Evolutionary conservation across 2,888 invertebrate genomes (phyloP), one percentile per base, ranked within the genome.

Genomic region (Ceraclea dissimilis): DNA sequence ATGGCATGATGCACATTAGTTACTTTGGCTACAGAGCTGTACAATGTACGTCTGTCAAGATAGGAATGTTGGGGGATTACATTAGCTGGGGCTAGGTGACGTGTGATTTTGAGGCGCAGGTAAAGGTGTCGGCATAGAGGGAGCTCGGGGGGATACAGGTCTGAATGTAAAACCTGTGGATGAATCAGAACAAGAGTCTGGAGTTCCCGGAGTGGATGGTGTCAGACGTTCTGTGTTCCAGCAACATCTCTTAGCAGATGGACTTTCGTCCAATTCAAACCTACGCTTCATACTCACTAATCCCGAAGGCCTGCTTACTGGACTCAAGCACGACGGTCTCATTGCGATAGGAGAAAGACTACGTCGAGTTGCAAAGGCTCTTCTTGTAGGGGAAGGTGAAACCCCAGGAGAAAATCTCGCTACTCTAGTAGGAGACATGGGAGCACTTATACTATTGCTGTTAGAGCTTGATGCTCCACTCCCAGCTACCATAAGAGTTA

Each of bases 281-380:
- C 85, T 80, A 61, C 86, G 79, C 70, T 88, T 85, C 58, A 80
- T 79, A 5, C 73, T 70, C 6, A 76, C 69, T 44, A 74, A 68
- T 61, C 74, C 70, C 64, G 71, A 76, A 46, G 79, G 79, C 49
- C 82, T 71, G 61, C 78, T 74, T 18, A 84, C 82, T 0, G 85
- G 84, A 50, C 85, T 86, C 66, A 89, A 74, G 60, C 83, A 81
- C 50, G 88, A 86, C 16, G 90, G 88, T 54, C 92, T 79, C 73
- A 91, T 82, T 11, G 90, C 84, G 64, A 93, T 93, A 0, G 94
- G 94, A 62, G 93, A 93, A 65, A 93, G 83, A 64, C 93, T 93
- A 57, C 91, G 84, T 65, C 90, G 79, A 50, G 87, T 87, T 60
- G 88, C 84, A 71, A 88, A 90, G 51, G 83, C 82, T 65, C 88